Conservation (phyloP, 2,888 invertebrate genomes). For the Hirtodrosophila confusa region DNA sequence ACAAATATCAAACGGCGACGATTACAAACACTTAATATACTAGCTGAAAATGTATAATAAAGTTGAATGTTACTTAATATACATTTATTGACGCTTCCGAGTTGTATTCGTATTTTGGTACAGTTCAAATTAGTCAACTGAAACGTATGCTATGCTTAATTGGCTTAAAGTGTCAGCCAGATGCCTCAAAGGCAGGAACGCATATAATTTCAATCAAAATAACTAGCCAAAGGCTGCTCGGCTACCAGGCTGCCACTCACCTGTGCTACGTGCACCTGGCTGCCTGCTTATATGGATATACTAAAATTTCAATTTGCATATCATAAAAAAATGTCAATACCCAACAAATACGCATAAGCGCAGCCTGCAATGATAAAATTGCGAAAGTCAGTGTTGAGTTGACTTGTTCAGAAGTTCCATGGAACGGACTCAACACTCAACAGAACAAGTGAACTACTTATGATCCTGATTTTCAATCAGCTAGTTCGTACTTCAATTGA, state of each 20-base stretch:
- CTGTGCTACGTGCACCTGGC: slow-evolving; percentile 3
- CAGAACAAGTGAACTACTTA: too few relatives aligned
- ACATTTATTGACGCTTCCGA: background rate
- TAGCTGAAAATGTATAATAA: too few relatives aligned
- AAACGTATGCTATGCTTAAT: slow-evolving; percentile 38
- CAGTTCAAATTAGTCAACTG: slow-evolving; percentile 17
- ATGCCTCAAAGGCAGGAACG: slow-evolving; percentile 25
- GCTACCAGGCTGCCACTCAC: slow-evolving; percentile 4
- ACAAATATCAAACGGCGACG: too few relatives aligned
- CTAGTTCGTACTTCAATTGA: too few relatives aligned
- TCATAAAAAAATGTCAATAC: slow-evolving; percentile 73
- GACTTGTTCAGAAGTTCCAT: too few relatives aligned
- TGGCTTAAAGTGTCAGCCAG: slow-evolving; percentile 32
- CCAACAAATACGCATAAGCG: slow-evolving; percentile 58
- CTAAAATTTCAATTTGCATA: slow-evolving; percentile 77
- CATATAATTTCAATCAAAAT: slow-evolving; percentile 71
- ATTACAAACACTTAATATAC: too few relatives aligned
- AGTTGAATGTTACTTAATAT: too few relatives aligned
- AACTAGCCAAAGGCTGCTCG: slow-evolving; percentile 49
- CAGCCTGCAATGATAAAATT: slow-evolving; percentile 42
- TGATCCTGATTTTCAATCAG: too few relatives aligned
- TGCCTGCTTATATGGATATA: slow-evolving; percentile 46
- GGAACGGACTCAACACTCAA: too few relatives aligned
- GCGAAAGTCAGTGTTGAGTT: background rate
- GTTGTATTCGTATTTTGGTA: background rate